Base-by-base conservation (phyloP, 2,888 invertebrate species). In the Trissolcus japonicus region DNA sequence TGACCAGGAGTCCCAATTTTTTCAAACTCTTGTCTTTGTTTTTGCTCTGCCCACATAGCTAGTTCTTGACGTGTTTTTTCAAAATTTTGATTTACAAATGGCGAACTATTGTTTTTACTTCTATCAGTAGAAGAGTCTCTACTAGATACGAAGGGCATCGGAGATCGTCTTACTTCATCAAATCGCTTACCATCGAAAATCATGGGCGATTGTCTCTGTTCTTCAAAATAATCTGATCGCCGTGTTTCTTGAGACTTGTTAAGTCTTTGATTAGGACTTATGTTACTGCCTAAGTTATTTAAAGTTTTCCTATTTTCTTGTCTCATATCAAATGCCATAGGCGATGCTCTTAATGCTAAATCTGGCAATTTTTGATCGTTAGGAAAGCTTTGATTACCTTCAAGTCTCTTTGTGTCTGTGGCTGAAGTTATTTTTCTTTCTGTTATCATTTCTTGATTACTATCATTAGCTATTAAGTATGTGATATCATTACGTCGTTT, bases 51-150 rank as follows among this genome's bases (percentile, higher is more conserved):
- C 89, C 89, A 89, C 69, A 88, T 86, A 0, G 86, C 87, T 35
- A 89, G 66, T 53, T 89, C 88, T 46, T 88, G 88, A 46, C 88
- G 82, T 4, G 89, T 88, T 51, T 89, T 89, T 50, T 89, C 89
- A 13, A 89, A 89, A 35, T 84, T 86, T 65, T 88, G 89, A 80
- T 84, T 86, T 0, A 83, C 80, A 43, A 87, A 83, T 2, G 86
- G 85, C 0, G 87, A 86, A 2, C 86, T 87, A 51, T 84, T 88
- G 54, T 89, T 89, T 48, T 88, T 88, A 21, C 82, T 83, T 2
- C 88, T 84, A 51, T 89, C 89, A 3, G 74, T 78, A 7, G 86
- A 84, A 0, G 83, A 80, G 35, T 89, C 89, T 1, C 87, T 84
- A 65, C 87, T 85, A 16, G 88, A 86, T 29, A 88, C 79, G 29